Percentiles rank a stretch among this genome's conserved stretches.
These are phyloP conservation scores for Megaceryle torquata DNA, from an alignment of 2,113 vertebrate species.

Conservation along the genomic window DNA sequence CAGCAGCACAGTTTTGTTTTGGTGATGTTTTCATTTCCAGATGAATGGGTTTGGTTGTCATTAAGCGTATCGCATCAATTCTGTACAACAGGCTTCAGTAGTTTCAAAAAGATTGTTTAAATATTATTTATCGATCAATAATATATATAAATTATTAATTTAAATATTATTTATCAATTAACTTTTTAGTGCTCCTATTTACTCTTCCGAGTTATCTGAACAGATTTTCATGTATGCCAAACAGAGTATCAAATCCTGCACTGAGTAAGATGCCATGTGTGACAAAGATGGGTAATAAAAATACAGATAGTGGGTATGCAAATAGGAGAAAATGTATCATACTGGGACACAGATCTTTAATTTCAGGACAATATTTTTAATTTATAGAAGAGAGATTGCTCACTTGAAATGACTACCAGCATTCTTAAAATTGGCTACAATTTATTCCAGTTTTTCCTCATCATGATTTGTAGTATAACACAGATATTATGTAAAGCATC, in stretches of 20 bases:
- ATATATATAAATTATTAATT: too few relatives aligned
- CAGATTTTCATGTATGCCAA: neutral
- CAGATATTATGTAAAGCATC: neutral
- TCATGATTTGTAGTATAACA: neutral
- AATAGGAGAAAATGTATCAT: neutral
- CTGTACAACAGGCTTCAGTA: neutral
- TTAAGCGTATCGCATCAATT: neutral
- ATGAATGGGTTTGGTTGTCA: neutral
- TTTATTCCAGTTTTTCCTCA: neutral
- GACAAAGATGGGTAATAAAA: neutral
- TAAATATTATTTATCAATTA: neutral
- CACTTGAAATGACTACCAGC: neutral
- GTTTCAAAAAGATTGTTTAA: neutral
- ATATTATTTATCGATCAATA: neutral
- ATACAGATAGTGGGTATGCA: neutral
- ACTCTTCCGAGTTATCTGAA: neutral
- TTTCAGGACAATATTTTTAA: neutral
- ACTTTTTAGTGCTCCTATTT: neutral
- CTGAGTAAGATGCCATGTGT: neutral
- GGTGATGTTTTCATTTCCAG: neutral
- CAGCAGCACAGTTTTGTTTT: neutral
- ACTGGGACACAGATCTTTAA: neutral
- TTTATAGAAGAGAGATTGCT: neutral
- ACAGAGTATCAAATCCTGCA: neutral
- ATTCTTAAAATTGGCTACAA: neutral